Conservation (phyloP, 2,888 invertebrate species). For the Tanytarsus gracilentus region DNA sequence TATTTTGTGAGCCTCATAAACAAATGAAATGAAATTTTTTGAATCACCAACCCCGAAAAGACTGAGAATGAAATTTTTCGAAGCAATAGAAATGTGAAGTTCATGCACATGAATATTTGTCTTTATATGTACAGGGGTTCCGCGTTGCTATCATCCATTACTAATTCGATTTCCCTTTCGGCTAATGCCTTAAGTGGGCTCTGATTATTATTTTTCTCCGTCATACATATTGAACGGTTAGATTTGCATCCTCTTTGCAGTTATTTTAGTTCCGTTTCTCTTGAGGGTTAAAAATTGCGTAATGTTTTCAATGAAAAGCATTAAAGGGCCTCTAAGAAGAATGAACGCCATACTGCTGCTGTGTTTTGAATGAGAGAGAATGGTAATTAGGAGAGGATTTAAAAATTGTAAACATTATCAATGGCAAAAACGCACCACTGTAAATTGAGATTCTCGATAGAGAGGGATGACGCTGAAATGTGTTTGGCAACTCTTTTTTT, state of each 20-base stretch:
- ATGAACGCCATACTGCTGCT: too few relatives aligned
- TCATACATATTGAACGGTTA: not conserved
- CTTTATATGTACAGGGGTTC: too few relatives aligned
- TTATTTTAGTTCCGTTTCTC: too few relatives aligned
- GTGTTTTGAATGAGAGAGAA: too few relatives aligned
- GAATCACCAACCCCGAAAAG: too few relatives aligned
- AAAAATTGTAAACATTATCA: too few relatives aligned
- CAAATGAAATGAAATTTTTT: not conserved
- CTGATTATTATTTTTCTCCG: not conserved
- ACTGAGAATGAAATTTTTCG: not conserved
- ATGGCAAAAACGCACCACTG: too few relatives aligned
- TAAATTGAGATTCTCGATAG: not conserved
- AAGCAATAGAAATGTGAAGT: not conserved
- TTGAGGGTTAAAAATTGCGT: too few relatives aligned
- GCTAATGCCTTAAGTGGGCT: not conserved
- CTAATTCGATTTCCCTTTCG: constrained; percentile 18
- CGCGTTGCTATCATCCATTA: constrained; percentile 1
- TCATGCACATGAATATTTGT: not conserved
- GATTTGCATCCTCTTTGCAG: too few relatives aligned
- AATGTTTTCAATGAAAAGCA: too few relatives aligned
- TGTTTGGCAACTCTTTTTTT: too few relatives aligned
- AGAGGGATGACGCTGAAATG: not conserved
- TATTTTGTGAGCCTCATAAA: not conserved
- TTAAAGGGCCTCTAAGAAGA: too few relatives aligned
- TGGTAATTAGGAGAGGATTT: not conserved